Base-by-base conservation (phyloP, 2,797 vertebrate genomes). In the Sus cebifrons region DNA sequence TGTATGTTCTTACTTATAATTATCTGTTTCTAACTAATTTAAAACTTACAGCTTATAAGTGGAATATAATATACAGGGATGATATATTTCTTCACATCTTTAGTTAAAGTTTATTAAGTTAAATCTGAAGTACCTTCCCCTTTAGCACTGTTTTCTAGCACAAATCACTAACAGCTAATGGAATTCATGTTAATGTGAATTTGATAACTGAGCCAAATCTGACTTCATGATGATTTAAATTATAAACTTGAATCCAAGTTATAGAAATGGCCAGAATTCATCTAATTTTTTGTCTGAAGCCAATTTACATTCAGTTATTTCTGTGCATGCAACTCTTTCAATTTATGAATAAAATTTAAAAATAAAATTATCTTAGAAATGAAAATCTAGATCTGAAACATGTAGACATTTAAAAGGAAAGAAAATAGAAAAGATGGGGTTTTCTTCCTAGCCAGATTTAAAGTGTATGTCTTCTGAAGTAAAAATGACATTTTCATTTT, bases 121-220 rank as follows among this genome's bases (percentile, higher is more conserved):
- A 65, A 49, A 32, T 89, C 18, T 49, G 68, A 74, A 86, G 60
- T 54, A 75, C 20, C 70, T 86, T 79, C 44, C 15, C 4, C 16
- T 71, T 82, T 52, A 67, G 16, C 15, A 67, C 62, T 77, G 17
- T 88, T 86, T 83, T 90, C 62, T 25, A 79, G 60, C 12, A 64
- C 49, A 73, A 88, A 91, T 85, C 85, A 71, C 49, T 73, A 32
- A 75, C 36, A 10, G 0, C 83, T 74, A n/a, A 77, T 40, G 74
- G 54, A 56, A 75, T 71, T 77, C 68, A 52, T 67, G 49, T 85
- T 60, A 70, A 81, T 71, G 36, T 58, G 74, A 85, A 71, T 60
- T 95, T 93, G 91, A 77, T 77, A 94, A 60, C 68, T 64, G 44
- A 94, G 58, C 84, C 52, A 54, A 36, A 82, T 91, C 74, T 86